Evolutionary conservation across 1,140 invertebrate species (phyloP).

Genomic region (Telenomus remus): DNA sequence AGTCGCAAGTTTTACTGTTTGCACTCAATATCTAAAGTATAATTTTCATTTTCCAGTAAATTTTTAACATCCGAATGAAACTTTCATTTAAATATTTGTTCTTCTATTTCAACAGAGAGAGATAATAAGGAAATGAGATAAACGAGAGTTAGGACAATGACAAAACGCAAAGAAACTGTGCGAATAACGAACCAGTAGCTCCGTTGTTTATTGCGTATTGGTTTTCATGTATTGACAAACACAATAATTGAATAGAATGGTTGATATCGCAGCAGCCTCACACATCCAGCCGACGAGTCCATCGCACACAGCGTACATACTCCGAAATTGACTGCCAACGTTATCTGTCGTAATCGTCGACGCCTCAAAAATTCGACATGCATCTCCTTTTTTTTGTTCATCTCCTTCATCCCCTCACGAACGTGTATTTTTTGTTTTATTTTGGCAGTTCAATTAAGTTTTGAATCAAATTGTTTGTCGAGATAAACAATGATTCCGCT

Average conservation of each 20-base stretch:
- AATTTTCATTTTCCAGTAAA: no score
- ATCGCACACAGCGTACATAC: slow-evolving; percentile 3
- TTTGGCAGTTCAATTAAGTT: neutral
- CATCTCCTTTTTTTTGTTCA: slow-evolving; percentile 3
- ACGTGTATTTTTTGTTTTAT: neutral
- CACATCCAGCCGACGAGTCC: slow-evolving; percentile 4
- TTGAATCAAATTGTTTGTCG: neutral
- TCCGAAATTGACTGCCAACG: slow-evolving; percentile 25
- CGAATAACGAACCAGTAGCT: slow-evolving; percentile 16
- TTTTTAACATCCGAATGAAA: no score
- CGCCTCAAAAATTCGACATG: slow-evolving; percentile 1
- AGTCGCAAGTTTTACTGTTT: no score
- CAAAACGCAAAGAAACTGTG: neutral
- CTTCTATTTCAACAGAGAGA: no score
- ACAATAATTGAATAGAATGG: slow-evolving; percentile 11
- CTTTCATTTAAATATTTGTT: no score
- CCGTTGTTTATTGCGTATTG: slow-evolving; percentile 16
- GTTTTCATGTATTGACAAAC: slow-evolving; percentile 8
- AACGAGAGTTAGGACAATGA: slow-evolving; percentile 2
- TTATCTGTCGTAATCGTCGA: slow-evolving; percentile 1
- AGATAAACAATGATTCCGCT: neutral
- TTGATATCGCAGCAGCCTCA: slow-evolving; percentile 4
- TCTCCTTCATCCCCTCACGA: neutral
- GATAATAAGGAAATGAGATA: no score
- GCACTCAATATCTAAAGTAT: no score